phyloP scores from a whole-genome alignment of 2,113 vertebrate species.

The Macheiramphus alcinus region DNA sequence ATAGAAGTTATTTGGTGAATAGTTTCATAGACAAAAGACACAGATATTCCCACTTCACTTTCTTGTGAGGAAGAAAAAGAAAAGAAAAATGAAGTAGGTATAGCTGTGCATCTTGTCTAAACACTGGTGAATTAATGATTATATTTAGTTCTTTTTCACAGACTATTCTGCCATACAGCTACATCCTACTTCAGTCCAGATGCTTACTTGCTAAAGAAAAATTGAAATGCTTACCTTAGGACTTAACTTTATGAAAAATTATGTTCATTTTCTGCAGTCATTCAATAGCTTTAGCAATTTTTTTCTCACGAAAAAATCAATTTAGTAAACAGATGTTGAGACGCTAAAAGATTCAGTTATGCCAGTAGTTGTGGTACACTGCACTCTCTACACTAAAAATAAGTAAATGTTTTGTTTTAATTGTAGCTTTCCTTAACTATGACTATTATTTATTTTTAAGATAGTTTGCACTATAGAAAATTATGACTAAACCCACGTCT shows the following conservation, averaged over 20 bases:
- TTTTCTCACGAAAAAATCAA: not conserved
- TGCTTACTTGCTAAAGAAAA: not conserved
- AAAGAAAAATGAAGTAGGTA: not conserved
- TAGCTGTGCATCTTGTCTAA: not conserved
- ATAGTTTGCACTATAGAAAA: not conserved
- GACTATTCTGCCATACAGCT: not conserved
- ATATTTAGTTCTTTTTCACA: not conserved
- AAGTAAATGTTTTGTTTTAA: not conserved
- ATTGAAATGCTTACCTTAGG: not conserved
- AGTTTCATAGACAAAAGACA: not conserved
- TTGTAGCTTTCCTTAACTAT: not conserved
- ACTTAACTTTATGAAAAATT: not conserved
- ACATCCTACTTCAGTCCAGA: not conserved
- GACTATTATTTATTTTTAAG: not conserved
- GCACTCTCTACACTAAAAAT: not conserved
- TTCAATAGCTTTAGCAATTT: not conserved
- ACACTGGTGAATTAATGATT: not conserved
- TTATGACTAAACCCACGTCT: not conserved
- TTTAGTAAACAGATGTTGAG: not conserved
- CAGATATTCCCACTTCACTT: not conserved
- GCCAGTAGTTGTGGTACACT: not conserved
- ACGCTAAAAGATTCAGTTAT: not conserved
- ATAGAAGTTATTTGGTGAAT: not conserved
- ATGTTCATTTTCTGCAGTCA: not conserved
- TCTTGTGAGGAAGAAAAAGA: not conserved